Percentiles rank a stretch among this genome's conserved stretches.
phyloP scores from a whole-genome alignment of 2,888 invertebrate genomes.

The Diploptera punctata region DNA sequence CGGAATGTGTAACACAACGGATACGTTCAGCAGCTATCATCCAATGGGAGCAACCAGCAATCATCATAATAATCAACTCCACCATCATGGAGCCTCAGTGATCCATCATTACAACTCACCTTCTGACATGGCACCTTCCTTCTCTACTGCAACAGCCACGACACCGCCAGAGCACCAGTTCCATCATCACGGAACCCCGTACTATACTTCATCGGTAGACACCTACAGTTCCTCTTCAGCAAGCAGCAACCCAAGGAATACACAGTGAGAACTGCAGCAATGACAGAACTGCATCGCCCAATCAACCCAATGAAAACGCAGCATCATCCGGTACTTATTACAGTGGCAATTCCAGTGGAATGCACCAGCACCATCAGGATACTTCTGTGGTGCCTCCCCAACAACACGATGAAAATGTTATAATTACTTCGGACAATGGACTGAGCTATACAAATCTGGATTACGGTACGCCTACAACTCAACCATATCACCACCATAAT shows the following conservation, averaged over 20 bases:
- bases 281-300: background rate
- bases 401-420: conserved; percentile 49
- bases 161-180: conserved; percentile 24
- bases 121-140: conserved; percentile 17
- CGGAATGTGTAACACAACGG: conserved; percentile 54
- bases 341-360: conserved; percentile 50
- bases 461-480: conserved; percentile 64
- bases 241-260: background rate
- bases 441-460: conserved; percentile 90
- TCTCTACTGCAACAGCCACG: conserved; percentile 31
- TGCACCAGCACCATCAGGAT: conserved; percentile 53
- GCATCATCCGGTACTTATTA: background rate
- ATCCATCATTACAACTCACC: conserved; percentile 10
- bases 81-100: conserved; percentile 48
- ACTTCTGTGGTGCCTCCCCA: background rate
- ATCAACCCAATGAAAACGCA: background rate
- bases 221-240: conserved; percentile 49
- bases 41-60: conserved; percentile 17
- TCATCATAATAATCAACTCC: conserved; percentile 46
- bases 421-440: conserved; percentile 85
- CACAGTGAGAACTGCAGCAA: conserved; percentile 46
- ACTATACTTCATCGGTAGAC: conserved; percentile 48
- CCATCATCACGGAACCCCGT: conserved; percentile 51
- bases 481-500: conserved; percentile 46
- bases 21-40: conserved; percentile 28